phyloP scores from a whole-genome alignment of 2,113 vertebrate species.

The Campylorhamphus procurvoides region DNA sequence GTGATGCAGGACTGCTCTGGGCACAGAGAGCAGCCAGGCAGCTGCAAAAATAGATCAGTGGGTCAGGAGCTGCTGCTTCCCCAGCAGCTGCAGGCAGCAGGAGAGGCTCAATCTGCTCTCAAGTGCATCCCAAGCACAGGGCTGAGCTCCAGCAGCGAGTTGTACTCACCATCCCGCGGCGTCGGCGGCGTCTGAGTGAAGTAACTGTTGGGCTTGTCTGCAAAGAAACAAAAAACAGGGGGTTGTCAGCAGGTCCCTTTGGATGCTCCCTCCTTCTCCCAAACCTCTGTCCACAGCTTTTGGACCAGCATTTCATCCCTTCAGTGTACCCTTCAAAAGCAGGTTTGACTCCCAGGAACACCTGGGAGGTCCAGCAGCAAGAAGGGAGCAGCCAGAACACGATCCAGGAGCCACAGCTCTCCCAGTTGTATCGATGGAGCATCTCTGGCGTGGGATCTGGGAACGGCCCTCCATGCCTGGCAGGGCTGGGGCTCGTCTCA shows the following conservation, averaged over 20 bases:
- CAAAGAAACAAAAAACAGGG: slow-evolving; percentile 21
- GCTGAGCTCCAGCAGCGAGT: background rate
- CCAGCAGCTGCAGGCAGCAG: background rate
- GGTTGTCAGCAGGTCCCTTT: background rate
- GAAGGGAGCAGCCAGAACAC: background rate
- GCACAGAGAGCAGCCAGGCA: background rate
- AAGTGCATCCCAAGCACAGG: background rate
- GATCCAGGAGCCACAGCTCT: background rate
- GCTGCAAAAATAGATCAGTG: background rate
- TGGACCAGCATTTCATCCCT: background rate
- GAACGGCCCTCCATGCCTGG: background rate
- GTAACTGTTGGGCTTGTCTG: slow-evolving; percentile 92
- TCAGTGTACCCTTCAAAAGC: rapidly evolving
- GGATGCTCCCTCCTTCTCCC: background rate
- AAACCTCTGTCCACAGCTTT: background rate
- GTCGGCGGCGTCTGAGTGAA: slow-evolving; percentile 79
- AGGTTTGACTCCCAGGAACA: background rate
- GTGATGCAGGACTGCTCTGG: rapidly evolving
- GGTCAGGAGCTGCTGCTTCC: background rate
- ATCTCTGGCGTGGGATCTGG: background rate
- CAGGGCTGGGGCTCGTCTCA: background rate
- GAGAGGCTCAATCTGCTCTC: background rate
- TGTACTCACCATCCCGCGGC: slow-evolving; percentile 89
- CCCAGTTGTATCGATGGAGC: background rate
- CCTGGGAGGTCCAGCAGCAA: background rate